Evolutionary conservation across 2,113 vertebrate species (phyloP).

Genomic region (Cariama cristata): DNA sequence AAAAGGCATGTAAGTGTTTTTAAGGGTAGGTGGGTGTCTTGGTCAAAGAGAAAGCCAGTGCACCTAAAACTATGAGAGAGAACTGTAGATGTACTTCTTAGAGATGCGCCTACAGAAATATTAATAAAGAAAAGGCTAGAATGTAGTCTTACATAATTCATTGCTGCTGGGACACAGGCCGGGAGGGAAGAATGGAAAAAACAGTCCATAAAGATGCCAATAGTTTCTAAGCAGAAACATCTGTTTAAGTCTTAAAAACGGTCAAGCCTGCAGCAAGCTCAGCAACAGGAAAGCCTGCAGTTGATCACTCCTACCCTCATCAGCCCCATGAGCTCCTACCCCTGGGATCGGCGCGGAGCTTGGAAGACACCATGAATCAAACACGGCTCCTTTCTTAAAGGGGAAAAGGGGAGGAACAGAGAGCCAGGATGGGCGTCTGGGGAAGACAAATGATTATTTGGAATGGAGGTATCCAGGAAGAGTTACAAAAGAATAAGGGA

Average conservation of each 20-base stretch:
- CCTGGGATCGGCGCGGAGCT: constrained; percentile 54
- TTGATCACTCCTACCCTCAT: constrained; percentile 71
- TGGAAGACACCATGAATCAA: constrained; percentile 70
- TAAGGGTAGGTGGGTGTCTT: neutral
- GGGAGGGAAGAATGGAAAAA: constrained; percentile 83
- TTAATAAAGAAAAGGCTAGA: constrained; percentile 66
- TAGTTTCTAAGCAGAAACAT: constrained; percentile 84
- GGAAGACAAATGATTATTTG: constrained; percentile 38
- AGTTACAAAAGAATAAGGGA: constrained; percentile 49
- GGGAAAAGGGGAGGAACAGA: constrained; percentile 8
- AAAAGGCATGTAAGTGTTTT: neutral
- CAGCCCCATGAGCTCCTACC: constrained; percentile 45
- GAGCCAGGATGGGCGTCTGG: neutral
- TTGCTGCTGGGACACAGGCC: constrained; percentile 76
- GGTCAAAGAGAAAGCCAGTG: neutral
- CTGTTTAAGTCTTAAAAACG: constrained; percentile 80
- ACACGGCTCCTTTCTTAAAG: constrained; percentile 33
- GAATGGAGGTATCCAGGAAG: constrained; percentile 25
- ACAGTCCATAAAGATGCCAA: constrained; percentile 85
- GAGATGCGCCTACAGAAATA: constrained; percentile 14
- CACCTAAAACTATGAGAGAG: neutral
- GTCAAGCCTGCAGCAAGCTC: constrained; percentile 77
- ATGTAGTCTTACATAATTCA: constrained; percentile 74
- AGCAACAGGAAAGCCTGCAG: constrained; percentile 79
- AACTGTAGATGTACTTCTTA: neutral